Evolutionary conservation across 2,797 vertebrate genomes (phyloP), one percentile per base, ranked within the genome.

Genomic region (Halcyon chelicuti): DNA sequence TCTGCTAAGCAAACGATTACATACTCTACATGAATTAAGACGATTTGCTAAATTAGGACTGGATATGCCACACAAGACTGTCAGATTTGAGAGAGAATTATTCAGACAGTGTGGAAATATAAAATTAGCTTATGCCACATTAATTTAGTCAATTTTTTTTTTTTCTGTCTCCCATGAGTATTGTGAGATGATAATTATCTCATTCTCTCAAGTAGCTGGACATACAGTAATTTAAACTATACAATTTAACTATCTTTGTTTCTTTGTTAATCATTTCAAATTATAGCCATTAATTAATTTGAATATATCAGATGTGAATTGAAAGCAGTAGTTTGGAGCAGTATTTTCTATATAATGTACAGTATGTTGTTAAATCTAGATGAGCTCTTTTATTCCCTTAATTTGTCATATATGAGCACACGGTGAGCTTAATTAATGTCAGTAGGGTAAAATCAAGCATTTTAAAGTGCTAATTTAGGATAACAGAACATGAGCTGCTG

Each of bases 271-370:
- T 80, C 0, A 92, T 90, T 94, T 88, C 63, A 95, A 96, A 94
- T 96, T 95, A 93, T 55, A 95, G 55, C 6, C 49, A 89, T 93
- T 96, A 96, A 95, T 96, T 96, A 94, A 95, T 94, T 95, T 82
- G 66, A 91, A 55, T 94, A 46, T 62, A 82, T 94, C 74, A 93
- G 67, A 90, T 71, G 20, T 65, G 62, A 91, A 85, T 49, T 85
- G 77, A 95, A 97, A 95, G 57, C 52, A 87, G 65, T 80, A 82
- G 40, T 94, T 90, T 80, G 21, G 37, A 94, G 39, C 25, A 81
- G 31, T 83, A n/a, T 91, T 96, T 96, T 94, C 79, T 81, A 10
- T 91, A 51, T 73, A 83, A 86, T 84, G 66, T 88, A 78, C 51
- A 94, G 75, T 76, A 84, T 61, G 79, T 77, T 90, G 58, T 95